Evolutionary conservation across 2,797 vertebrate species (phyloP).

Genomic region (Alcedo quadribrachys): DNA sequence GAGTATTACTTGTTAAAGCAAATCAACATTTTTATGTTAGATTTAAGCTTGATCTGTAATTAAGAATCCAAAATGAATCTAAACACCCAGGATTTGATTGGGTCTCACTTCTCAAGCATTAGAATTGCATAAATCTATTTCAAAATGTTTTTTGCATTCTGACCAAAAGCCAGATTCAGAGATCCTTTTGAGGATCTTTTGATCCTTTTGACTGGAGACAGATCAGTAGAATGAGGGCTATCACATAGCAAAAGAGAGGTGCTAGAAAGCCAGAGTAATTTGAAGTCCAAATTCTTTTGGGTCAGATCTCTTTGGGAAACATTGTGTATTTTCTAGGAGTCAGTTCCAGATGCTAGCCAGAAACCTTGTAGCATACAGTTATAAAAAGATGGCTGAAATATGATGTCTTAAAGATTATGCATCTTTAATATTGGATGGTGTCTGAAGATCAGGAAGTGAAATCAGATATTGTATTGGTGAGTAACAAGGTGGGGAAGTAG

Average conservation of each 20-base stretch:
- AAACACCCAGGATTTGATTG: neutral
- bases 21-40: neutral
- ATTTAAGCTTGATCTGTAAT: constrained; percentile 11
- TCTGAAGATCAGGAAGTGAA: neutral
- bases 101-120: neutral
- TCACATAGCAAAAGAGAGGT: neutral
- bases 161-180: neutral
- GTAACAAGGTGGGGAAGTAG: neutral
- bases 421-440: neutral
- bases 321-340: neutral
- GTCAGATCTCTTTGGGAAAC: neutral
- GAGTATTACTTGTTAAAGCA: neutral
- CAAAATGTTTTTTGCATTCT: neutral
- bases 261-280: neutral
- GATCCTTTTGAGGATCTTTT: neutral
- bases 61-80: neutral
- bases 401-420: no score
- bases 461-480: neutral
- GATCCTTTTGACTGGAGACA: neutral
- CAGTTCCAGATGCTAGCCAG: neutral
- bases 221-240: neutral
- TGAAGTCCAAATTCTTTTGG: neutral
- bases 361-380: neutral
- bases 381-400: neutral
- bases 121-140: neutral